Conservation (phyloP, 2,888 invertebrate species). For the Lampropteryx suffumata region DNA sequence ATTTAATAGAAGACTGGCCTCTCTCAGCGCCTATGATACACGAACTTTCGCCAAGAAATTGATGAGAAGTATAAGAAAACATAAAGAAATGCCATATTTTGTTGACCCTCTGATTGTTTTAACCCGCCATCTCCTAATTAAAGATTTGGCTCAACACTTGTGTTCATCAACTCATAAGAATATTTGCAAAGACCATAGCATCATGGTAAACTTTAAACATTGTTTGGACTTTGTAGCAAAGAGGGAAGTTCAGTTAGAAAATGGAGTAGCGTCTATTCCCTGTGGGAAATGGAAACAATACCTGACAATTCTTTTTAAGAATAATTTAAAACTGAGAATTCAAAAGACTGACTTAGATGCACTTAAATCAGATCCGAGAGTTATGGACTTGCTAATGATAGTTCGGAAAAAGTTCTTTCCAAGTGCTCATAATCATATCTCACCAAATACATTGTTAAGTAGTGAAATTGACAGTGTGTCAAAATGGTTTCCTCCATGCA, state of each 20-base stretch:
- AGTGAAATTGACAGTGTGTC: slow-evolving; percentile 68
- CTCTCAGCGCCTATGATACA: slow-evolving; percentile 59
- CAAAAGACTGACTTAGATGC: slow-evolving; percentile 46
- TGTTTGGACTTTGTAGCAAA: slow-evolving; percentile 79
- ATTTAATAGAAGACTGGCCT: slow-evolving; percentile 53
- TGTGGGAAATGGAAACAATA: slow-evolving; percentile 82
- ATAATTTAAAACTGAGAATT: slow-evolving; percentile 63
- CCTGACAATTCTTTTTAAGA: slow-evolving; percentile 70
- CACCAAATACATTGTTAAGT: slow-evolving; percentile 44
- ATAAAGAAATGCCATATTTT: slow-evolving; percentile 35
- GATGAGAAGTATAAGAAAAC: slow-evolving; percentile 53
- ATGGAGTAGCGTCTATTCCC: slow-evolving; percentile 78
- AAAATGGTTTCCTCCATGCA: slow-evolving; percentile 84
- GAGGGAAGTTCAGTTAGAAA: slow-evolving; percentile 74
- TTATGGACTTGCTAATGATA: slow-evolving; percentile 56
- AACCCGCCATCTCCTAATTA: slow-evolving; percentile 61
- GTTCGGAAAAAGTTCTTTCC: slow-evolving; percentile 44
- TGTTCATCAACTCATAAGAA: slow-evolving; percentile 43
- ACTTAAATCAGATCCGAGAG: slow-evolving; percentile 62
- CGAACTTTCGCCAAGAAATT: slow-evolving; percentile 66
- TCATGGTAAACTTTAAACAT: slow-evolving; percentile 79
- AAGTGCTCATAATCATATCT: slow-evolving; percentile 35
- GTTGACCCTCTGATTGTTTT: slow-evolving; percentile 53
- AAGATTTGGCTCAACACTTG: slow-evolving; percentile 62
- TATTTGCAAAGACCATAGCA: slow-evolving; percentile 49